Percentiles rank a stretch among this genome's conserved stretches.
Conservation (phyloP, 2,113 vertebrate species). For the Pionites leucogaster region DNA sequence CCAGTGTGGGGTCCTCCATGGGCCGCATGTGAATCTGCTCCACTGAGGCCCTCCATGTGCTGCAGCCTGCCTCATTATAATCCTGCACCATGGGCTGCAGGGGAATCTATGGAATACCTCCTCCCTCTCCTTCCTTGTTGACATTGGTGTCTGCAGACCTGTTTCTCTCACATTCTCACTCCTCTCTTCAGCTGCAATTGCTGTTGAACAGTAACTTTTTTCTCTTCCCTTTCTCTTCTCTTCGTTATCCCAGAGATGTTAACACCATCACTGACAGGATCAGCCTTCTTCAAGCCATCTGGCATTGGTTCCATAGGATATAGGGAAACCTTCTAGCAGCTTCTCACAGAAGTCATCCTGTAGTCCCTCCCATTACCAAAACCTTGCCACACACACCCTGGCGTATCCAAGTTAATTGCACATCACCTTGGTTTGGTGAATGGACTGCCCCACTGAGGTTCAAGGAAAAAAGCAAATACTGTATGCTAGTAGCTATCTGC, state of each 20-base stretch:
- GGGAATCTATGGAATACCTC: not conserved
- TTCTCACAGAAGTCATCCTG: not conserved
- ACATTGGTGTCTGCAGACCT: not conserved
- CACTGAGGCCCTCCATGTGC: too few species aligned
- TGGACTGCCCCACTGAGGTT: not conserved
- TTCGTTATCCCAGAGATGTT: not conserved
- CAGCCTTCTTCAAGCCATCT: not conserved
- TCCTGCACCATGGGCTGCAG: not conserved
- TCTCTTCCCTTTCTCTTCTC: not conserved
- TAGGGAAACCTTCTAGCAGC: not conserved
- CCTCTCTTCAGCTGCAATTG: not conserved
- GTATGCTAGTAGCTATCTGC: not conserved
- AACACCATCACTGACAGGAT: not conserved
- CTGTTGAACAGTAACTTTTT: not conserved
- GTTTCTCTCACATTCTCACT: not conserved
- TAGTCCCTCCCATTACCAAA: not conserved
- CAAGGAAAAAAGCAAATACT: not conserved
- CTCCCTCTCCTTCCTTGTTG: not conserved
- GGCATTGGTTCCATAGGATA: not conserved
- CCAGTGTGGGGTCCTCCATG: not conserved
- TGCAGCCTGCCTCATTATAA: not conserved
- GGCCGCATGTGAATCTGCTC: not conserved
- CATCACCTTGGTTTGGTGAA: accelerated
- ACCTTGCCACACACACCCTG: not conserved
- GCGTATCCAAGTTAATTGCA: not conserved